A percentile compares a stretch with the other conserved stretches of the same genome.
phyloP scores from a whole-genome alignment of 2,888 invertebrate species.

The Barypeithes pellucidus region DNA sequence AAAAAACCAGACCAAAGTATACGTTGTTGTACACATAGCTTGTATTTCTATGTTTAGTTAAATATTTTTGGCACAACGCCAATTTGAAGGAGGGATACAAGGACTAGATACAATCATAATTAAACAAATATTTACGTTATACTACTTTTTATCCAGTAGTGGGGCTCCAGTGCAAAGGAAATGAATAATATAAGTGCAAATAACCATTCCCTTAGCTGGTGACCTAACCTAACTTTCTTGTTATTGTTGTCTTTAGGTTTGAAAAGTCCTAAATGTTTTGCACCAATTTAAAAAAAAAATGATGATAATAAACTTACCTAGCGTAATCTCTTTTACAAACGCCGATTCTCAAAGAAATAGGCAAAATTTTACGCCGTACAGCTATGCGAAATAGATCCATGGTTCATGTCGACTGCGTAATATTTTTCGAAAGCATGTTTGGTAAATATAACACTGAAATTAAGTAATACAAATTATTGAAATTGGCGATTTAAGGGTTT shows the following conservation, averaged over 20 bases:
- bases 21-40: too few relatives aligned
- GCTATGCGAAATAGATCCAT: constrained; percentile 64
- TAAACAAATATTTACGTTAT: too few relatives aligned
- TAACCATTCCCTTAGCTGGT: not conserved
- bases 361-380: constrained; percentile 58
- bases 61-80: too few relatives aligned
- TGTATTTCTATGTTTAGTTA: too few relatives aligned
- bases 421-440: constrained; percentile 43
- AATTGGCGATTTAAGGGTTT: not conserved
- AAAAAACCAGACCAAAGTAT: too few relatives aligned
- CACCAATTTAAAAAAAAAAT: too few relatives aligned
- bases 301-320: constrained; percentile 32
- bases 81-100: too few relatives aligned
- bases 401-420: constrained; percentile 63
- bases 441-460: not conserved
- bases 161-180: not conserved
- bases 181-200: not conserved
- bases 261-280: too few relatives aligned
- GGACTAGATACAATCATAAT: too few relatives aligned
- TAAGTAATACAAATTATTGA: not conserved
- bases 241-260: constrained; percentile 9
- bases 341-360: constrained; percentile 57
- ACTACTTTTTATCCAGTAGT: too few relatives aligned
- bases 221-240: constrained; percentile 27
- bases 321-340: constrained; percentile 59